Evolutionary conservation across 2,113 vertebrate species (phyloP).

Genomic region (Apaloderma vittatum): DNA sequence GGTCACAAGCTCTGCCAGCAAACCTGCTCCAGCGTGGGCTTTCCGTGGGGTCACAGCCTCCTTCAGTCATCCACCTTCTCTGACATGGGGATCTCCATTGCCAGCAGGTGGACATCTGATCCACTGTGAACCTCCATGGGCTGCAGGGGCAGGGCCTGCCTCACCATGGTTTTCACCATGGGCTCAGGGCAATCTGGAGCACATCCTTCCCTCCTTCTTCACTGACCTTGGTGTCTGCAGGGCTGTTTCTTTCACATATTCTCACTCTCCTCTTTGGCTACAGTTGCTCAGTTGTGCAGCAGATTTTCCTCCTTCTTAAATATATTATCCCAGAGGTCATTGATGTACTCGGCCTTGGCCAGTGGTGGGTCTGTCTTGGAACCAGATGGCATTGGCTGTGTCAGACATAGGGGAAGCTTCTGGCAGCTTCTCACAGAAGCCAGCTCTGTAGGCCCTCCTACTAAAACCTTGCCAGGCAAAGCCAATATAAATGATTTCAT

Average conservation of each 20-base stretch:
- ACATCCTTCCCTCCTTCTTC: neutral
- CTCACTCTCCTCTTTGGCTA: neutral
- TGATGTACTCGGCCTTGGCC: neutral
- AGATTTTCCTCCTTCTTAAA: neutral
- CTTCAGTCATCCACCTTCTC: no score
- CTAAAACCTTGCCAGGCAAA: neutral
- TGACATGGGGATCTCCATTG: no score
- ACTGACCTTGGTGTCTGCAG: neutral
- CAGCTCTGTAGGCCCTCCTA: no score
- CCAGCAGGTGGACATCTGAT: no score
- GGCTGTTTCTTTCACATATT: neutral
- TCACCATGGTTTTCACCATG: neutral
- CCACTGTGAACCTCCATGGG: no score
- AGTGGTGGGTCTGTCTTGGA: neutral
- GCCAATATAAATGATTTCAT: neutral
- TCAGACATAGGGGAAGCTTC: no score
- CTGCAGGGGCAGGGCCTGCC: neutral
- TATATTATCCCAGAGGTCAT: neutral
- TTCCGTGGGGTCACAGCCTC: no score
- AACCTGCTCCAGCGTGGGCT: no score
- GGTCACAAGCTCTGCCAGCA: no score
- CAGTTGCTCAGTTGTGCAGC: neutral
- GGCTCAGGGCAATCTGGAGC: neutral
- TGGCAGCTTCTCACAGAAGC: no score
- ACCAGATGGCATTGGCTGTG: no score